These are phyloP conservation scores for Drosophila athabasca DNA, from an alignment of 1,140 invertebrate genomes.

Conservation along the genomic window DNA sequence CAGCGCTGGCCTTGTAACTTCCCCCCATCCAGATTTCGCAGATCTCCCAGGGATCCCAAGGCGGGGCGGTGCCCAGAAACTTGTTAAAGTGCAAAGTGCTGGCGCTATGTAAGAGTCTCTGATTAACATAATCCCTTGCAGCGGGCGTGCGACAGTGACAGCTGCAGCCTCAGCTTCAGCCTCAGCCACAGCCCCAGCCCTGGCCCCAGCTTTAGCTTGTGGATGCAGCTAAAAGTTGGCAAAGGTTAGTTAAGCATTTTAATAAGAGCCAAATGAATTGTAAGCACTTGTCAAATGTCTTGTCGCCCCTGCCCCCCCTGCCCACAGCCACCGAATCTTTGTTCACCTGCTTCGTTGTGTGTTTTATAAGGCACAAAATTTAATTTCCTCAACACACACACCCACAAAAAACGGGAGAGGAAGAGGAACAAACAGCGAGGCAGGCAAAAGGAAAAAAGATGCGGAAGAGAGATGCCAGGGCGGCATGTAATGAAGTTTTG, in stretches of 20 bases:
- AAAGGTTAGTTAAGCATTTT: slow-evolving; percentile 80
- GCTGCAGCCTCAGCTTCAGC: slow-evolving; percentile 36
- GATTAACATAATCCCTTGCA: slow-evolving; percentile 79
- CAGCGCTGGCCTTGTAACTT: slow-evolving; percentile 67
- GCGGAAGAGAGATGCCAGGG: slow-evolving; percentile 19
- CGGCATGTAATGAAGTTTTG: slow-evolving; percentile 73
- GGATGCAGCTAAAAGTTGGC: slow-evolving; percentile 60
- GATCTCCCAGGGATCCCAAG: background rate
- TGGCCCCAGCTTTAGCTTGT: background rate
- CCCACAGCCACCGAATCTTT: slow-evolving; percentile 9
- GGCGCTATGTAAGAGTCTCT: slow-evolving; percentile 55
- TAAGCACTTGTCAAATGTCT: slow-evolving; percentile 72
- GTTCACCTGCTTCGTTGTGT: slow-evolving; percentile 22
- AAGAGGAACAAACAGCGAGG: slow-evolving; percentile 7
- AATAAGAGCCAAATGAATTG: slow-evolving; percentile 79
- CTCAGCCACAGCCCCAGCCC: background rate
- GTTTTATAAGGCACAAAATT: slow-evolving; percentile 71
- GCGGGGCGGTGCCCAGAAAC: slow-evolving; percentile 34
- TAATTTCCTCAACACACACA: slow-evolving; percentile 65
- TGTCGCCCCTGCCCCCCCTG: slow-evolving; percentile 3
- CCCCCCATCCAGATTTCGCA: slow-evolving; percentile 31
- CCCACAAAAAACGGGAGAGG: background rate
- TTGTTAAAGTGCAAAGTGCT: slow-evolving; percentile 77
- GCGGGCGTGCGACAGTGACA: slow-evolving; percentile 66
- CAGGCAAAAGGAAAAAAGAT: slow-evolving; percentile 10